phyloP scores from a whole-genome alignment of 2,113 vertebrate species.

The Halichoeres trimaculatus region DNA sequence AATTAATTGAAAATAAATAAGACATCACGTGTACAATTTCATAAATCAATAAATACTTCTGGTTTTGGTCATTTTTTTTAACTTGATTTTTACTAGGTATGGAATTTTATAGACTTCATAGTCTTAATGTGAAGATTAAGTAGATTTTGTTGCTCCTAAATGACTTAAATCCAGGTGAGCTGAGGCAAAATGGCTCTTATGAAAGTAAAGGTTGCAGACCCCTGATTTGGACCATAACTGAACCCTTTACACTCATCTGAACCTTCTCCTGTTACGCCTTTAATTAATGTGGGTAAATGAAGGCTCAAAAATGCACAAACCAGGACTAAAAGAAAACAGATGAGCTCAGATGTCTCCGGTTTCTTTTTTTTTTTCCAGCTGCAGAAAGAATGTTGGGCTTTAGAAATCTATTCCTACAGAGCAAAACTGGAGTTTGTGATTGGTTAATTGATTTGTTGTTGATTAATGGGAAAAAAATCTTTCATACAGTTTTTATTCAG shows the following conservation, averaged over 20 bases:
- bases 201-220: too few species aligned
- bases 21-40: too few species aligned
- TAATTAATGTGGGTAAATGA: slow-evolving; percentile 46
- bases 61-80: too few species aligned
- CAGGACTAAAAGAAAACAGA: slow-evolving; percentile 67
- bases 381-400: background rate
- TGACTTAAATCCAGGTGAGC: too few species aligned
- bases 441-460: background rate
- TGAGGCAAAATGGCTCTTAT: too few species aligned
- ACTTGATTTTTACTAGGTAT: too few species aligned
- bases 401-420: background rate
- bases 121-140: too few species aligned
- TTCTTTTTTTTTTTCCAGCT: slow-evolving; percentile 45
- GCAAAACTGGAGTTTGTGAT: too few species aligned
- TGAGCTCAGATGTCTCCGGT: slow-evolving; percentile 16
- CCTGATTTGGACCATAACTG: slow-evolving; percentile 25
- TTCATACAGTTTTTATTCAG: background rate
- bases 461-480: background rate
- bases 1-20: too few species aligned
- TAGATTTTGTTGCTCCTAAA: too few species aligned
- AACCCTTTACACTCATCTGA: background rate
- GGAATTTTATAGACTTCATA: too few species aligned
- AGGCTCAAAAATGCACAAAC: slow-evolving; percentile 30
- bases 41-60: too few species aligned
- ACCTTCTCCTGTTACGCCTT: slow-evolving; percentile 44